Conservation (phyloP, 2,888 invertebrate species). For the Apodemia duryi region DNA sequence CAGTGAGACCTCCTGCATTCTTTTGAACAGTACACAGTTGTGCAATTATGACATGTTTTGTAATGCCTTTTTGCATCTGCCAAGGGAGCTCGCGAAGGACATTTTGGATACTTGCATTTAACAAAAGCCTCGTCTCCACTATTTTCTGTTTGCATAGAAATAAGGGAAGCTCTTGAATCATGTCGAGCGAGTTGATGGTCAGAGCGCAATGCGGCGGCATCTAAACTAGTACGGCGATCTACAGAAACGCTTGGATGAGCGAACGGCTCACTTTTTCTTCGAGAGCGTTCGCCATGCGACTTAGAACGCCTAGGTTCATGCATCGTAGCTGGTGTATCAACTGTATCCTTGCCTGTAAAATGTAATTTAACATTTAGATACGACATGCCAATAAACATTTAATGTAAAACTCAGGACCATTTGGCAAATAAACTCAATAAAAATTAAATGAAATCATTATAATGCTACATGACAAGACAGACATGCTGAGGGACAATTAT, state of each 20-base stretch:
- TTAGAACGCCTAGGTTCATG: constrained; percentile 61
- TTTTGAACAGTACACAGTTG: constrained; percentile 95
- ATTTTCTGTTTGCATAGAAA: constrained; percentile 69
- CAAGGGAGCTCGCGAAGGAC: constrained; percentile 84
- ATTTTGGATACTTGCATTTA: constrained; percentile 90
- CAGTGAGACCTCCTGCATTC: constrained; percentile 95
- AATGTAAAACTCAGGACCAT: constrained; percentile 55
- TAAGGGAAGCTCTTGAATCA: constrained; percentile 67
- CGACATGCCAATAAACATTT: background rate
- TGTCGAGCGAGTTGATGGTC: constrained; percentile 54
- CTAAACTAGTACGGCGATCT: constrained; percentile 82
- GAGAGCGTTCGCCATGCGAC: constrained; percentile 69
- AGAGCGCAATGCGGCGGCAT: constrained; percentile 62
- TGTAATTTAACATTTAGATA: constrained; percentile 21
- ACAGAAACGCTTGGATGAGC: constrained; percentile 55
- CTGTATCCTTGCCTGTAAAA: constrained; percentile 76
- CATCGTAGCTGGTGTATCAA: constrained; percentile 72
- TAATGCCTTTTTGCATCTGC: constrained; percentile 89
- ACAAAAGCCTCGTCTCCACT: constrained; percentile 78
- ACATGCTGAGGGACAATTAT: constrained; percentile 35
- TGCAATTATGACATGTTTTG: constrained; percentile 97
- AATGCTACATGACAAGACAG: constrained; percentile 35
- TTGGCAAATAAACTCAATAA: constrained; percentile 31
- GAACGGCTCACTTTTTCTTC: constrained; percentile 65
- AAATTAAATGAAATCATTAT: constrained; percentile 25